A percentile compares a stretch with the other conserved stretches of the same genome.
phyloP scores from a whole-genome alignment of 2,797 vertebrate genomes.

The Sebastes diploproa region DNA sequence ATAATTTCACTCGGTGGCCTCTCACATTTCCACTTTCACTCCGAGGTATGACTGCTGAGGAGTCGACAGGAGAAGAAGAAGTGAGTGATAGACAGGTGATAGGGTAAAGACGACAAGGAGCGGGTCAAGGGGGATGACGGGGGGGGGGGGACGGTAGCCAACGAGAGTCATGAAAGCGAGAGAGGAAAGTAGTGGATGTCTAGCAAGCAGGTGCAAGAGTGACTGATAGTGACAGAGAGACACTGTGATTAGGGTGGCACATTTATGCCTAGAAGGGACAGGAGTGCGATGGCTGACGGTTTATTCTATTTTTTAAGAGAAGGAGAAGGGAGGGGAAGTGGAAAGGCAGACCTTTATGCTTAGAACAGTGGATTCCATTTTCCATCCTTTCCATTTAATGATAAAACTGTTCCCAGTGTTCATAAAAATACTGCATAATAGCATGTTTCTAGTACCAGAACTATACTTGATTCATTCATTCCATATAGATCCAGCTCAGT shows the following conservation, averaged over 20 bases:
- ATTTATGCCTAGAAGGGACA: slow-evolving; percentile 44
- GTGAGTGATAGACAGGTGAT: slow-evolving; percentile 26
- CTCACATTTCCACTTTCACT: slow-evolving; percentile 15
- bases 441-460: neutral
- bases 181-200: slow-evolving; percentile 15
- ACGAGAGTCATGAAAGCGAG: neutral
- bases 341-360: neutral
- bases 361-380: neutral
- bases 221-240: slow-evolving; percentile 28
- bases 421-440: neutral
- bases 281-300: slow-evolving; percentile 26
- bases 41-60: neutral
- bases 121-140: neutral
- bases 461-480: neutral
- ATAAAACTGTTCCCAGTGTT: neutral
- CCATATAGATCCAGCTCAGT: slow-evolving; percentile 7
- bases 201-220: slow-evolving; percentile 30
- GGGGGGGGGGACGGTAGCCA: neutral
- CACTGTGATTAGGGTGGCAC: slow-evolving; percentile 10
- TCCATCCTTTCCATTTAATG: neutral
- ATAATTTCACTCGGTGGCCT: slow-evolving; percentile 12
- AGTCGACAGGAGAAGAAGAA: neutral
- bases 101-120: neutral
- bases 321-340: neutral
- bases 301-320: slow-evolving; percentile 1